Evolutionary conservation across 1,140 invertebrate genomes (phyloP).

Genomic region (Hyles euphorbiae): DNA sequence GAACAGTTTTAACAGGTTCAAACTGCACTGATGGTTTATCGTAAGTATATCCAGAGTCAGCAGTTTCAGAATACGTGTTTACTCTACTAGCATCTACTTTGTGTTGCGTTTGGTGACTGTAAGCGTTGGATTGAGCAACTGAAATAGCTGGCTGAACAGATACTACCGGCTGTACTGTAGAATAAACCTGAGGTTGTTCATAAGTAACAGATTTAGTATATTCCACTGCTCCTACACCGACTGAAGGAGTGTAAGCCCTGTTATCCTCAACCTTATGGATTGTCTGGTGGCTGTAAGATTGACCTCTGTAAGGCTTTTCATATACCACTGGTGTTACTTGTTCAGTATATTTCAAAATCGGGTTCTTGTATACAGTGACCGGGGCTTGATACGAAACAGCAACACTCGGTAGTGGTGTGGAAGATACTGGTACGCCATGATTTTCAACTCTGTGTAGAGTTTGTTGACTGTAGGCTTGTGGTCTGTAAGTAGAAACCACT

Average conservation of each 20-base stretch:
- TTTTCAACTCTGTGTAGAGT: constrained; percentile 42
- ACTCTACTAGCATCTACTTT: constrained; percentile 46
- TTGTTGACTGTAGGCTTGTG: constrained; percentile 45
- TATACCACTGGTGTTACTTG: constrained; percentile 47
- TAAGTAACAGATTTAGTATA: constrained; percentile 15
- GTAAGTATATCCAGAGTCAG: constrained; percentile 30
- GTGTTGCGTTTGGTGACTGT: constrained; percentile 53
- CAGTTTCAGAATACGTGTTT: constrained; percentile 38
- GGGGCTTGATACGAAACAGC: constrained; percentile 43
- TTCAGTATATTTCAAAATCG: constrained; percentile 55
- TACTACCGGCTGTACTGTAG: constrained; percentile 38
- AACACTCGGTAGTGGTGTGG: constrained; percentile 33
- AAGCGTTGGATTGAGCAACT: constrained; percentile 44
- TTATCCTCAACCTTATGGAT: constrained; percentile 23
- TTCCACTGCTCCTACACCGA: constrained; percentile 13
- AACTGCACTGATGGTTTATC: constrained; percentile 31
- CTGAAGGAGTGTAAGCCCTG: constrained; percentile 9
- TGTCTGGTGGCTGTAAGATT: constrained; percentile 25
- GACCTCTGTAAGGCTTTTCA: constrained; percentile 35
- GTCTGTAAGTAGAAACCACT: constrained; percentile 32
- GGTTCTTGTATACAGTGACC: constrained; percentile 61
- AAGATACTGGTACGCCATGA: constrained; percentile 37
- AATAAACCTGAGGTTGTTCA: constrained; percentile 27
- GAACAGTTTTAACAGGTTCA: constrained; percentile 26
- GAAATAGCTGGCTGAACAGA: constrained; percentile 31